Evolutionary conservation across 1,140 invertebrate genomes (phyloP).

Genomic region (Eulimnadia texana): DNA sequence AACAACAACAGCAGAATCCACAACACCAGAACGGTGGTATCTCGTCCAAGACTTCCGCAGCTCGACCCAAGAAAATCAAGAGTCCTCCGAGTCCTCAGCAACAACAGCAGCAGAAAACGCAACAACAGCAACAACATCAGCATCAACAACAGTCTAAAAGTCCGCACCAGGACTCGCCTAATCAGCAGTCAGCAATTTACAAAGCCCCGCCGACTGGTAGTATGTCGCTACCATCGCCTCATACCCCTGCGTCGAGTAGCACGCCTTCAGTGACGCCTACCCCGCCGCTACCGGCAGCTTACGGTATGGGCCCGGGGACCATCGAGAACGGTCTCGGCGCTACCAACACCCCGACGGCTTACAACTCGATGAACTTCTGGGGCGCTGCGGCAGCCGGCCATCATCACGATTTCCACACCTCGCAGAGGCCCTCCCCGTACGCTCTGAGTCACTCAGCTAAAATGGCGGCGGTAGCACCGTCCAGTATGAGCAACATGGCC

Average conservation of each 20-base stretch:
- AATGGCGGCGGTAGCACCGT: constrained; percentile 7
- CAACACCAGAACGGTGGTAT: constrained; percentile 15
- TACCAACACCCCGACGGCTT: not conserved
- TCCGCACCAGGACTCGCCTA: not conserved
- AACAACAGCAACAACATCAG: not conserved
- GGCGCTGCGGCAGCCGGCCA: not conserved
- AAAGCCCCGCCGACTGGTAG: not conserved
- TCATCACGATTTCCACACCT: constrained; percentile 6
- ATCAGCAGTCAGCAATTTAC: not conserved
- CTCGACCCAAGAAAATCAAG: constrained; percentile 21
- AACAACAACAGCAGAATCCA: constrained; percentile 15
- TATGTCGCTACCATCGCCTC: constrained; percentile 8
- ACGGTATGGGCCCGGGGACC: not conserved
- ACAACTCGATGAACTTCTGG: constrained; percentile 1
- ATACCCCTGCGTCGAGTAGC: constrained; percentile 12
- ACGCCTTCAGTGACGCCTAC: constrained; percentile 21
- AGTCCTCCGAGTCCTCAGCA: constrained; percentile 12
- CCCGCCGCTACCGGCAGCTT: constrained; percentile 1
- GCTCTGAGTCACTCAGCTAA: constrained; percentile 2
- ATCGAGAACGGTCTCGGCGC: not conserved
- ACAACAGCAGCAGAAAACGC: constrained; percentile 2
- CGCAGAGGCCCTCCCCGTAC: constrained; percentile 6
- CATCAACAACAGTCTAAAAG: constrained; percentile 2
- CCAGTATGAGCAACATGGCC: constrained; percentile 1
- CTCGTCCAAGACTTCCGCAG: constrained; percentile 14